Percentiles rank a stretch among this genome's conserved stretches.
These are phyloP conservation scores for Alsophila aescularia DNA, from an alignment of 2,888 invertebrate genomes.

Conservation along the genomic window DNA sequence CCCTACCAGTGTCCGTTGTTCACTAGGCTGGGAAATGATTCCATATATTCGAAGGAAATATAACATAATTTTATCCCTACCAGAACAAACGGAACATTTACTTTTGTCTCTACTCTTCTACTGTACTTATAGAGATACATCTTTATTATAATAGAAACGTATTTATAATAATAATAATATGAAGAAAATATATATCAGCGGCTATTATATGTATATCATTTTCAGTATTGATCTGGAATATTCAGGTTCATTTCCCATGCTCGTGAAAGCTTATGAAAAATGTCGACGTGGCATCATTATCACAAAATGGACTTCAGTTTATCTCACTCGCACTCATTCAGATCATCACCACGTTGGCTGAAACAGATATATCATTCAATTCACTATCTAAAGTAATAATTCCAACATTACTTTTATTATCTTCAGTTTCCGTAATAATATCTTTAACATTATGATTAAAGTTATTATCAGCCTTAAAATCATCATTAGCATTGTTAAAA, in stretches of 20 bases:
- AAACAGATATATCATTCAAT: conserved; percentile 40
- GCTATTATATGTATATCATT: neutral
- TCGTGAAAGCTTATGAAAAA: conserved; percentile 23
- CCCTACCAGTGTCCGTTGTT: too few relatives aligned
- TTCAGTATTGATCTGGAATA: neutral
- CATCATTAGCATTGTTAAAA: conserved; percentile 4
- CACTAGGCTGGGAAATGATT: too few relatives aligned
- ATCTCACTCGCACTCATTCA: conserved; percentile 68
- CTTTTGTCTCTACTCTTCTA: too few relatives aligned
- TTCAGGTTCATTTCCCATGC: conserved; percentile 10
- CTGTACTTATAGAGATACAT: too few relatives aligned
- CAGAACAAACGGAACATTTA: too few relatives aligned
- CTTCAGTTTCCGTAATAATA: neutral
- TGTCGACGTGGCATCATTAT: conserved; percentile 44
- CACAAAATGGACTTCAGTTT: conserved; percentile 52
- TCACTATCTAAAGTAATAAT: neutral
- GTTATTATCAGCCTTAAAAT: neutral
- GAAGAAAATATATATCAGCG: neutral
- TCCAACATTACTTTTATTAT: neutral
- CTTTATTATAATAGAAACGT: too few relatives aligned
- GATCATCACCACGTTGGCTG: conserved; percentile 36
- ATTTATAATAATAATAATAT: neutral
- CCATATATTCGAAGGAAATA: too few relatives aligned
- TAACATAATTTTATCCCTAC: too few relatives aligned
- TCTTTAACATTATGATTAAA: neutral